Conservation (phyloP, 2,113 vertebrate species). For the Isichthys henryi region DNA sequence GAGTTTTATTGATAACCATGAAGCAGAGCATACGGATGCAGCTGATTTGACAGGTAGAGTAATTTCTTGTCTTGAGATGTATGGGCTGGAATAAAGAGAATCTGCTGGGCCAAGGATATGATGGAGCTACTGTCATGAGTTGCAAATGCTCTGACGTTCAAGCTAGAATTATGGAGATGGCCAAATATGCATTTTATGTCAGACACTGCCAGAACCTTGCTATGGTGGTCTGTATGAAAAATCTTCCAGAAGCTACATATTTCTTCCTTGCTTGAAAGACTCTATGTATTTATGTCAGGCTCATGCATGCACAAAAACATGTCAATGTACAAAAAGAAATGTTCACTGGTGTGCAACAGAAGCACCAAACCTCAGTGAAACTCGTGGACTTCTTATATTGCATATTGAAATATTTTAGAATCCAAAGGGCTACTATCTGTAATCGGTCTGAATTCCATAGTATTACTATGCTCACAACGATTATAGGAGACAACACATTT, state of each 20-base stretch:
- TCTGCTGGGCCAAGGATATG: conserved; percentile 19
- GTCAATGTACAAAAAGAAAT: not conserved
- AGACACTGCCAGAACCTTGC: not conserved
- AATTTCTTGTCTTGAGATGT: conserved; percentile 5
- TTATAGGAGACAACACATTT: not conserved
- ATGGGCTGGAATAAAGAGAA: conserved; percentile 21
- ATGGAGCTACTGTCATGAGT: conserved; percentile 17
- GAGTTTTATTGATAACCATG: not conserved
- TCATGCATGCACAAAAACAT: not conserved
- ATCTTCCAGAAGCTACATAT: not conserved
- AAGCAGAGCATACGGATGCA: conserved; percentile 12
- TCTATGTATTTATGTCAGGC: not conserved
- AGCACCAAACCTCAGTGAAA: not conserved
- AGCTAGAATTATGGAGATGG: not conserved
- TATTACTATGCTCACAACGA: not conserved
- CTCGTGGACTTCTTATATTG: not conserved
- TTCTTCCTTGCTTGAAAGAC: not conserved
- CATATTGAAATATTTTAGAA: not conserved
- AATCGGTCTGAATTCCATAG: not conserved
- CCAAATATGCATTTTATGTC: not conserved
- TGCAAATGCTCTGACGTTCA: not conserved
- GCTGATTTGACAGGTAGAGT: not conserved
- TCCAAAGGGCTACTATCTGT: not conserved
- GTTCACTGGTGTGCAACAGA: not conserved
- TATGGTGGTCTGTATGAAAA: not conserved